These are phyloP conservation scores for Bucorvus abyssinicus DNA, from an alignment of 2,797 vertebrate species.

Conservation along the genomic window DNA sequence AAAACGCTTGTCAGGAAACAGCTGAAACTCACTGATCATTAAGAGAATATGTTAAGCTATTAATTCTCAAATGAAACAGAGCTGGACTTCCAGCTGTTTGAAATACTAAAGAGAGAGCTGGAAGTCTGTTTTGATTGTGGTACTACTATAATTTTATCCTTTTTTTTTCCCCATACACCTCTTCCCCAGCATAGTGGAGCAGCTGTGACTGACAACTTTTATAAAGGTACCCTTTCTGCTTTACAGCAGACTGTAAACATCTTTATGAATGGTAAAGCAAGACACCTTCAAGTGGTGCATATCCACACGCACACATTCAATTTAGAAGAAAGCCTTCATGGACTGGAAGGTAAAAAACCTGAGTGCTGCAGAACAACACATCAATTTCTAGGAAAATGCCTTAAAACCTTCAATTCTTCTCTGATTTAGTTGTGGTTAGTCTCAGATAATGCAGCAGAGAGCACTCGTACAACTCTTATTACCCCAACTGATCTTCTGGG, in stretches of 20 bases:
- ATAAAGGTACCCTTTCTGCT: background rate
- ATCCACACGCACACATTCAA: background rate
- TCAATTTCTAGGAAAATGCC: background rate
- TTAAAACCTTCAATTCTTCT: background rate
- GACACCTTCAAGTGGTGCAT: background rate
- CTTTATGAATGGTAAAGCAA: background rate
- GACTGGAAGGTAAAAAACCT: background rate
- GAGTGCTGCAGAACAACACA: fast-evolving
- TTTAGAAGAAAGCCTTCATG: background rate
- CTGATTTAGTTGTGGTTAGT: background rate
- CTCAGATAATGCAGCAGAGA: background rate
- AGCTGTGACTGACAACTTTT: background rate
- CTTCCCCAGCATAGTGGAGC: background rate
- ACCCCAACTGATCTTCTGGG: background rate
- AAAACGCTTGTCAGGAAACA: background rate
- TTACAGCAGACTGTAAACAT: background rate
- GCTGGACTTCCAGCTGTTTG: background rate
- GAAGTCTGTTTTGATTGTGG: background rate
- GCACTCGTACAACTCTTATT: background rate
- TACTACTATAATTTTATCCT: background rate
- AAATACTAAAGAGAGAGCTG: background rate
- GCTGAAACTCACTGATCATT: background rate
- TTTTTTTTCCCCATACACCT: fast-evolving
- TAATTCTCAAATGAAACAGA: background rate
- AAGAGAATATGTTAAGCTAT: background rate